Base-by-base conservation (phyloP, 2,797 vertebrate genomes). In the Gymnocypris eckloni region DNA sequence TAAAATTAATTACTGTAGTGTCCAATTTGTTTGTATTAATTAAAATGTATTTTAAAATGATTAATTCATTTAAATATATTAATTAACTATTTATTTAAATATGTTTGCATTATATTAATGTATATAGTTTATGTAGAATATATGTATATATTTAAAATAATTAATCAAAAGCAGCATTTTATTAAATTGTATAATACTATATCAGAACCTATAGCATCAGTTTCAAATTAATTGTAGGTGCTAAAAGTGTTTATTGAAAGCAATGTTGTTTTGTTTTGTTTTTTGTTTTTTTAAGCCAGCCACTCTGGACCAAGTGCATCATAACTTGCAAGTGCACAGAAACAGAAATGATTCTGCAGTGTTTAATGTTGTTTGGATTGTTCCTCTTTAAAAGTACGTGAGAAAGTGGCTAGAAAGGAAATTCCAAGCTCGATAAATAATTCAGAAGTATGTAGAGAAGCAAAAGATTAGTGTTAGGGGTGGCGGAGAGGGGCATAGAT, bases 401-500 rank as follows among this genome's bases (percentile, higher is more conserved):
- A 75, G 43, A 50, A 64, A 79, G 61, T 28, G 25, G 28, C 25
- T 86, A 39, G 71, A 82, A 69, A 81, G 52, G 5, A 78, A 70
- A 81, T 61, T 41, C 13, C 59, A 69, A 70, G 75, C 75, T 86
- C 76, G 80, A 85, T 84, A 87, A 87, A 85, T 88, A 88, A 90
- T 89, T 88, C 87, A 87, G 84, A 89, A 81, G 88, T 88, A 88
- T 82, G 86, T 87, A 75, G 87, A 83, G 86, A 84, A 85, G 84
- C 73, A 52, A 86, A 76, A 90, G 71, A 82, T 88, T 90, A 88
- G 89, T 90, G 88, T 91, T 91, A 90, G 92, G 81, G 91, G 92
- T 91, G 93, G 90, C 84, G 86, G 89, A 89, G 87, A 87, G 82
- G 90, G 92, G 90, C 88, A 80, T 84, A 90, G 91, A 81, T 81